These are phyloP conservation scores for Hypotaenidia philippensis DNA, from an alignment of 2,797 vertebrate genomes.

Conservation along the genomic window DNA sequence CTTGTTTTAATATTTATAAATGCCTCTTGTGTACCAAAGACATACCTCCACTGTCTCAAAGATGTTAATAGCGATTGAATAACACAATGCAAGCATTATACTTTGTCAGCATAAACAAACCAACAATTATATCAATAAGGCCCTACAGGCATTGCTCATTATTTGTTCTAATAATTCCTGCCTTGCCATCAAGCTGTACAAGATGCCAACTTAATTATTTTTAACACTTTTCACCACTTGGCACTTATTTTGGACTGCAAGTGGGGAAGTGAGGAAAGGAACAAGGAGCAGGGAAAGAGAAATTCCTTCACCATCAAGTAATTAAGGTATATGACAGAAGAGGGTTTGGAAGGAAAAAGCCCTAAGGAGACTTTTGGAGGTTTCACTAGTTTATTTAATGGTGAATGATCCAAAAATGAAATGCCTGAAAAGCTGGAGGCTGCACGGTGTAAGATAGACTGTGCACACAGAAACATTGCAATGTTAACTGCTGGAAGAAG, in stretches of 20 bases:
- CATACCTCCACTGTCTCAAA: neutral
- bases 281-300: neutral
- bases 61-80: neutral
- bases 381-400: slow-evolving; percentile 20
- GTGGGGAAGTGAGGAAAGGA: neutral
- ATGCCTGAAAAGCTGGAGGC: slow-evolving; percentile 2
- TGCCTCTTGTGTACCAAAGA: neutral
- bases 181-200: slow-evolving; percentile 6
- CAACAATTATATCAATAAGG: neutral
- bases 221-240: slow-evolving; percentile 14
- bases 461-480: neutral
- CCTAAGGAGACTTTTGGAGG: neutral
- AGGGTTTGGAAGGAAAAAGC: neutral
- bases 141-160: slow-evolving; percentile 30
- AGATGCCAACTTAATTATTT: slow-evolving; percentile 47
- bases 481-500: neutral
- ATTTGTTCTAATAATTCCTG: slow-evolving; percentile 17
- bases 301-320: slow-evolving; percentile 19
- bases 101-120: slow-evolving; percentile 34
- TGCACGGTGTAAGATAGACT: neutral
- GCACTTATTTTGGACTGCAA: neutral
- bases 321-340: slow-evolving; percentile 11
- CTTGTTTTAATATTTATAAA: neutral
- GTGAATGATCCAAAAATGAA: slow-evolving; percentile 27
- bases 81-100: slow-evolving; percentile 10